Evolutionary conservation across 1,140 invertebrate species (phyloP), one percentile per base, ranked within the genome.

Genomic region (Psilanteris sp.): DNA sequence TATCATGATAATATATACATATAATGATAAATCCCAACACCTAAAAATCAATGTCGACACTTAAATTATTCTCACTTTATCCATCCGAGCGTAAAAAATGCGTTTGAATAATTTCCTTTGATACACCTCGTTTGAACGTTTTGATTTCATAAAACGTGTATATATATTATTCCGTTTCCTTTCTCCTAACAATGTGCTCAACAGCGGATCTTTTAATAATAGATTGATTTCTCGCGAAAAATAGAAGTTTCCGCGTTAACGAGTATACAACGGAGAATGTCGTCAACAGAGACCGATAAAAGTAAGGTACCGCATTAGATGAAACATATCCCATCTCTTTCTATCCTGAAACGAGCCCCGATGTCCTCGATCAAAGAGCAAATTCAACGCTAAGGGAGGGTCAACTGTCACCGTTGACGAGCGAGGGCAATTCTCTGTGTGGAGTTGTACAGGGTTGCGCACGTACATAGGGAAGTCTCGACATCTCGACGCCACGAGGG

Each of bases 401-500:
- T 85, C 81, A 80, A 79, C 81, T 84, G 82, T 84, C 83, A 82
- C 26, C 41, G 66, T 70, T 83, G 83, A 83, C 79, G 83, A 83
- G 83, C 61, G 66, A 78, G 46, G 64, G 66, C 75, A 74, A 44
- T 34, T 52, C 34, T 73, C 54, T 39, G 46, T 52, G 59, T 43
- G 46, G 55, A 66, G 46, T 48, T 57, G 22, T 37, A 54, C 31
- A 68, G 76, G 62, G 54, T 72, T 66, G 57, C 34, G 61, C 78
- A 77, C 36, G 59, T 81, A 70, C 66, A 57, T 67, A 68, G 77
- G 75, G 72, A 79, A 84, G 62, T 77, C 77, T 77, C 87, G 86
- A 87, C 84, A 86, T 88, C 82, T 84, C 79, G 85, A 85, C 85
- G 86, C 85, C 85, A 81, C 11, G 52, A 70, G 78, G 74, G 68